Evolutionary conservation across 2,888 invertebrate species (phyloP).

Genomic region (Melanargia galathea): DNA sequence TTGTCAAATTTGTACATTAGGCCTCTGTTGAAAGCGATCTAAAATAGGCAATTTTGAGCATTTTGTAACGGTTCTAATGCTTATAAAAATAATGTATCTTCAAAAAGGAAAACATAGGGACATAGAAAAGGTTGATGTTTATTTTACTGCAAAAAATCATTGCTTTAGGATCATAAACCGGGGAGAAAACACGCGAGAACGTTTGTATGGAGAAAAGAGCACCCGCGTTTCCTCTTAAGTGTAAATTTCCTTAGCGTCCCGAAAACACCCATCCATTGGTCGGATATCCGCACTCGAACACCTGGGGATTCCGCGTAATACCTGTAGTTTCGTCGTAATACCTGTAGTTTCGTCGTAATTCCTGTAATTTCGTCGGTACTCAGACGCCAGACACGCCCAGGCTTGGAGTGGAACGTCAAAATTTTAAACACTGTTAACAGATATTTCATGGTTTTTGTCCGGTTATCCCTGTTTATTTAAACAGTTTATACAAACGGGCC

Average conservation of each 20-base stretch:
- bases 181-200: no score
- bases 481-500: neutral
- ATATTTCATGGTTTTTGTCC: neutral
- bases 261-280: slow-evolving; percentile 5
- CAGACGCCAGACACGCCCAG: slow-evolving; percentile 9
- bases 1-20: no score
- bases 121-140: no score
- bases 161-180: no score
- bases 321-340: slow-evolving; percentile 53
- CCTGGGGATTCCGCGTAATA: slow-evolving; percentile 39
- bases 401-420: neutral
- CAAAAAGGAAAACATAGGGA: no score
- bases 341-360: slow-evolving; percentile 53
- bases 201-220: no score
- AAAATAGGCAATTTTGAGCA: no score
- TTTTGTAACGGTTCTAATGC: no score
- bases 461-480: neutral
- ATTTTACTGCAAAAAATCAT: no score
- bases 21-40: no score
- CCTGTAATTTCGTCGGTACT: slow-evolving; percentile 49
- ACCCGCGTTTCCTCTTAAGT: no score
- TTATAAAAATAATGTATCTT: no score
- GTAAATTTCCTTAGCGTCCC: neutral
- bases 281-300: slow-evolving; percentile 37
- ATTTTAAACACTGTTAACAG: slow-evolving; percentile 10